Evolutionary conservation across 64 coral and sea anemone species (phyloP).

Genomic region (Dendronephthya gigantea): DNA sequence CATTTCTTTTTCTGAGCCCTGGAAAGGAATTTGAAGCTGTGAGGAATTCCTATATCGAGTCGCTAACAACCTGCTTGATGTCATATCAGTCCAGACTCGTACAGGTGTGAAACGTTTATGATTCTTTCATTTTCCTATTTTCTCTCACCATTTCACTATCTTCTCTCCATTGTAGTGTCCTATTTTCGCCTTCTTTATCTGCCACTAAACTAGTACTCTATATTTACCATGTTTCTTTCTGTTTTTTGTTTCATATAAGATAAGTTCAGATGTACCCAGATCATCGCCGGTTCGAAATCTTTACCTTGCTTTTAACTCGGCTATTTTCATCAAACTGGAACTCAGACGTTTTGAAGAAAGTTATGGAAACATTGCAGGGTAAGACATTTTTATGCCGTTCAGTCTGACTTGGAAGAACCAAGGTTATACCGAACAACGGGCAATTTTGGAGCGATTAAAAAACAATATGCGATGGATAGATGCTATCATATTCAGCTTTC

Average conservation of each 20-base stretch:
- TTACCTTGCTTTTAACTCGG: not conserved
- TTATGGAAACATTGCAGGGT: not conserved
- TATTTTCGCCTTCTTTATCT: no score
- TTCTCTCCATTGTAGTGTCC: no score
- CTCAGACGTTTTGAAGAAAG: not conserved
- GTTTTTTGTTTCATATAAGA: not conserved
- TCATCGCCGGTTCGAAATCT: not conserved
- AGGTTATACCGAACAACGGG: no score
- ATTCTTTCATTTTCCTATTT: not conserved
- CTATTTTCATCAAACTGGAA: not conserved
- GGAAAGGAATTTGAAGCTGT: constrained; percentile 70
- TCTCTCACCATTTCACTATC: not conserved
- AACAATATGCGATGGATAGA: no score
- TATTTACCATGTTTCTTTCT: no score
- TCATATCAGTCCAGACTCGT: constrained; percentile 50
- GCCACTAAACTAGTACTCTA: no score
- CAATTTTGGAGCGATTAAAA: no score
- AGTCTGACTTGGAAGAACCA: no score
- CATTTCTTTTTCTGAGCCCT: constrained; percentile 53
- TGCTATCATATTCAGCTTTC: no score
- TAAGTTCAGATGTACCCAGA: not conserved
- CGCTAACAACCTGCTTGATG: constrained; percentile 53
- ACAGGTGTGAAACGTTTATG: constrained; percentile 39
- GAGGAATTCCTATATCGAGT: constrained; percentile 83
- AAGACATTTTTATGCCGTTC: not conserved